Conservation (phyloP, 2,113 vertebrate genomes). For the Procavia capensis region DNA sequence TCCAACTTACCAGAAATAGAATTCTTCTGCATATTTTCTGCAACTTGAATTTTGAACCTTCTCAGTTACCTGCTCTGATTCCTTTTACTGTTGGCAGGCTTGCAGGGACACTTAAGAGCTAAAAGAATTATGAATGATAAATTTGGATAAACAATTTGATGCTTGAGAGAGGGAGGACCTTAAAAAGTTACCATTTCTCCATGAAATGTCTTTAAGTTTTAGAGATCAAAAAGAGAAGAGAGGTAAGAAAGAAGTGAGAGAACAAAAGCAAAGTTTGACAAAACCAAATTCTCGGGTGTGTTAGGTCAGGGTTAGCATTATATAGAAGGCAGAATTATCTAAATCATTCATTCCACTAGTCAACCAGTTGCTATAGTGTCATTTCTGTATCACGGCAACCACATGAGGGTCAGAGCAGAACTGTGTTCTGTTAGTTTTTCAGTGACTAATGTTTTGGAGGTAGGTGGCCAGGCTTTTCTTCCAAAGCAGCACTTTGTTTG, state of each 20-base stretch:
- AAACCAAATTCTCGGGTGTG: background rate
- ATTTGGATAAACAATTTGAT: background rate
- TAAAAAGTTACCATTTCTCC: background rate
- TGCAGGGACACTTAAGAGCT: background rate
- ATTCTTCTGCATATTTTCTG: conserved; percentile 10
- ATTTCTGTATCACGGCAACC: background rate
- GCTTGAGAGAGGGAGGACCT: background rate
- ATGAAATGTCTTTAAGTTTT: background rate
- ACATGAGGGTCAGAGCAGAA: background rate
- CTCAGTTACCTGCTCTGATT: background rate
- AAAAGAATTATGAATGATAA: conserved; percentile 22
- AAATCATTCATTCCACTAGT: background rate
- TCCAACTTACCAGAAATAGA: conserved; percentile 16
- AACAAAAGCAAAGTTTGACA: background rate
- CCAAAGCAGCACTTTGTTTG: background rate
- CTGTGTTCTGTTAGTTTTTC: background rate
- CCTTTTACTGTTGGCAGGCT: conserved; percentile 6
- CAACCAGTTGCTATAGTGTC: background rate
- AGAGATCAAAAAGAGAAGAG: background rate
- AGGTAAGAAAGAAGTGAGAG: background rate
- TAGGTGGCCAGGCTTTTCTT: background rate
- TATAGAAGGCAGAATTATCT: background rate
- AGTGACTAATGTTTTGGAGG: background rate
- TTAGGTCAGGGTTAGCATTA: background rate
- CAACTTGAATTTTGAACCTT: conserved; percentile 11